Evolutionary conservation across 2,888 invertebrate species (phyloP).

Genomic region (Hyles lineata): DNA sequence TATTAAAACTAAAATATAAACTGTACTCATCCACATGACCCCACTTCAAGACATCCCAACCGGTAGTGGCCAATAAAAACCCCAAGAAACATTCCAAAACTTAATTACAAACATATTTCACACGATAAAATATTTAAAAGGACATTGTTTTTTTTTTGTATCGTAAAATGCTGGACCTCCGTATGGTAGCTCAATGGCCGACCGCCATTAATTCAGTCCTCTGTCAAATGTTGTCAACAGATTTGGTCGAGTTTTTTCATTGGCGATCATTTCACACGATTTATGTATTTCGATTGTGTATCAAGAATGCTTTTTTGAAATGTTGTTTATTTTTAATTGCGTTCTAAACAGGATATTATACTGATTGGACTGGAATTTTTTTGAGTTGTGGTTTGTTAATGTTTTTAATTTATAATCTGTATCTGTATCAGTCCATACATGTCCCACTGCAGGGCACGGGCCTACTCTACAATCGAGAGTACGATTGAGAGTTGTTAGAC

Average conservation of each 20-base stretch:
- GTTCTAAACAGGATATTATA: background rate
- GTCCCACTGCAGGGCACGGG: too few species aligned
- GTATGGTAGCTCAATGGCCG: constrained; percentile 75
- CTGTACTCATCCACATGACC: too few species aligned
- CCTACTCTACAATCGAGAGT: too few species aligned
- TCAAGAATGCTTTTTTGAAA: constrained; percentile 43
- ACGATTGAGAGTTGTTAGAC: too few species aligned
- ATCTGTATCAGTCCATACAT: too few species aligned
- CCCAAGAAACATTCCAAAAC: constrained; percentile 51
- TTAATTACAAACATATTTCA: constrained; percentile 73
- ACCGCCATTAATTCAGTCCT: constrained; percentile 79
- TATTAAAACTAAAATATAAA: too few species aligned
- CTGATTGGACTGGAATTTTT: too few species aligned
- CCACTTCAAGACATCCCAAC: background rate
- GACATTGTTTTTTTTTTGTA: constrained; percentile 54
- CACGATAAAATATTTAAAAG: constrained; percentile 62
- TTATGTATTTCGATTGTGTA: constrained; percentile 69
- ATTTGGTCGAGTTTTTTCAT: constrained; percentile 65
- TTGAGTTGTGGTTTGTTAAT: too few species aligned
- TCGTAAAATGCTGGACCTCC: constrained; percentile 62
- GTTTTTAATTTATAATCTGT: too few species aligned
- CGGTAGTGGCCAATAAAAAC: background rate
- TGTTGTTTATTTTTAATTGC: background rate
- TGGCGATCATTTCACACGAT: constrained; percentile 68
- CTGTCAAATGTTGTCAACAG: constrained; percentile 80